Base-by-base conservation (phyloP, 2,797 vertebrate genomes). In the Labeo calbasu region DNA sequence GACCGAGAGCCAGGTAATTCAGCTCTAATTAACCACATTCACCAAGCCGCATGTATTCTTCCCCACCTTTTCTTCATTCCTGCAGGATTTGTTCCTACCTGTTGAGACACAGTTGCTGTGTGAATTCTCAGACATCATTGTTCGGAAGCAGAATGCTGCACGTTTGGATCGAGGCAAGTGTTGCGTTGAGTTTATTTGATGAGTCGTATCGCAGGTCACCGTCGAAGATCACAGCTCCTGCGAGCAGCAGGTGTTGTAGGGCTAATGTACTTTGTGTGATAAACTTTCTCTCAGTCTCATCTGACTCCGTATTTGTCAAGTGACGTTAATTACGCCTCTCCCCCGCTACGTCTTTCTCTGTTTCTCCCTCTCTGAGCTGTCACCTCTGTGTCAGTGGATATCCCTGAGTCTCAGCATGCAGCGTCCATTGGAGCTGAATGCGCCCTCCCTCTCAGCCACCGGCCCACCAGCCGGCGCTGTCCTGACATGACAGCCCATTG, bases 401-500 rank as follows among this genome's bases (percentile, higher is more conserved):
- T 87, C 69, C 76, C 85, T 69, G 79, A 84, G 68, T 87, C 82
- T 84, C 86, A 87, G 86, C 86, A 87, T 80, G 86, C 68, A 51
- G 79, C 46, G 28, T 79, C 86, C 83, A 87, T 69, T 87, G 84
- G 81, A 83, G 86, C 70, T 78, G 79, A 87, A 85, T 69, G 59
- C 63, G 5, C 77, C 83, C 81, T 66, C 84, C 84, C 87, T 85
- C 68, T 85, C 63, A 70, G 76, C 76, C 84, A 77, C 72, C 59
- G 21, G 77, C 84, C 88, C 88, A 87, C 87, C 87, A 88, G 84
- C 86, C 89, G 14, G 83, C 75, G 61, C 87, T 87, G 86, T 87
- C 87, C 86, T 85, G 87, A 89, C 89, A 88, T 90, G 89, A 87
- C 85, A 79, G 87, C 76, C 78, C 83, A 88, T 90, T 90, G 87